Conservation (phyloP, 2,797 vertebrate species). For the Synanceia verrucosa region DNA sequence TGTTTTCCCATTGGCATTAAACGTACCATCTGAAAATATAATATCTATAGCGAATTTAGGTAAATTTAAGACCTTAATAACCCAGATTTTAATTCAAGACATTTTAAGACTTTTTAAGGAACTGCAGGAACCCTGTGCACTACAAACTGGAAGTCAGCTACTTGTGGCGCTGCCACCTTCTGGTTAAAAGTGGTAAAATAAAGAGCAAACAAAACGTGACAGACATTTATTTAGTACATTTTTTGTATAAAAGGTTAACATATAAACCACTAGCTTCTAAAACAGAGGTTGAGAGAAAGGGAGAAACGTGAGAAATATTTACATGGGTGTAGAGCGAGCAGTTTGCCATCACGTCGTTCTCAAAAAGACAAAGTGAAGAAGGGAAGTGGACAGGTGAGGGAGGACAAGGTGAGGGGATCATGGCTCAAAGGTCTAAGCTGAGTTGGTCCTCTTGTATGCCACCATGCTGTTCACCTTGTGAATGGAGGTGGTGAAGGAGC, state of each 20-base stretch:
- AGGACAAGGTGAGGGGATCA: background rate
- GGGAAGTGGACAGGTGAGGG: background rate
- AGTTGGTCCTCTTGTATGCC: constrained; percentile 89
- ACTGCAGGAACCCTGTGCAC: no score
- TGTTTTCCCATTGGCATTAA: no score
- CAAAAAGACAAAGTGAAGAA: background rate
- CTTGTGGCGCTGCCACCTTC: constrained; percentile 34
- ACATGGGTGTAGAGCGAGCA: constrained; percentile 47
- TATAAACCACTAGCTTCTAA: constrained; percentile 64
- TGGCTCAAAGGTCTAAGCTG: constrained; percentile 40
- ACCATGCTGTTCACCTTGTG: constrained; percentile 96
- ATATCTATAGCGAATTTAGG: no score
- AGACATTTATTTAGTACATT: constrained; percentile 40
- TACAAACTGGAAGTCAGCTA: background rate
- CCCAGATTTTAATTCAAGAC: no score
- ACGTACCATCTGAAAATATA: no score
- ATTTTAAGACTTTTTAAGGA: no score
- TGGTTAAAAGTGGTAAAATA: constrained; percentile 18
- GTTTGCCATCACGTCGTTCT: background rate
- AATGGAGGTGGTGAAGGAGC: constrained; percentile 96
- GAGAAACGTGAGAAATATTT: constrained; percentile 61
- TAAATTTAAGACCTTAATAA: no score
- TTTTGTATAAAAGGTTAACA: constrained; percentile 69
- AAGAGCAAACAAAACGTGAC: background rate
- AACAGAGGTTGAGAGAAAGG: constrained; percentile 40